Conservation (phyloP, 2,797 vertebrate genomes). For the Champsocephalus gunnari region DNA sequence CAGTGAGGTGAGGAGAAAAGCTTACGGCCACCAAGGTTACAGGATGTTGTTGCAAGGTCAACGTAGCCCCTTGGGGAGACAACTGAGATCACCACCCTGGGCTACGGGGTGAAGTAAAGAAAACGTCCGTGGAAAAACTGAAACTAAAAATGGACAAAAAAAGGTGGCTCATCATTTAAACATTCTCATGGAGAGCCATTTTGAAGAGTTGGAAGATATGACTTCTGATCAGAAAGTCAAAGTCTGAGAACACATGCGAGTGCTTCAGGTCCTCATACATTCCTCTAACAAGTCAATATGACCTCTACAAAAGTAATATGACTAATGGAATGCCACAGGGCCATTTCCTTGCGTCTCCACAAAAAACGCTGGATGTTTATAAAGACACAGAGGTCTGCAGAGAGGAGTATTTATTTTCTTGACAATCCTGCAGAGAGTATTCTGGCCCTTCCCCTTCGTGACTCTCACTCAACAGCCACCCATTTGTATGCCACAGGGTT, state of each 20-base stretch:
- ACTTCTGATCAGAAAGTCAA: slow-evolving; percentile 5
- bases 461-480: slow-evolving; percentile 85
- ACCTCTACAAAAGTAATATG: slow-evolving; percentile 61
- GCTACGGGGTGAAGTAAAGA: slow-evolving; percentile 32
- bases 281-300: slow-evolving; percentile 42
- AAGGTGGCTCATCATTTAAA: slow-evolving; percentile 6
- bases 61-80: slow-evolving; percentile 61
- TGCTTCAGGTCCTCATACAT: slow-evolving; percentile 39
- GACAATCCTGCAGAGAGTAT: slow-evolving; percentile 80
- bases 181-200: background rate
- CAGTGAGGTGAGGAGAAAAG: slow-evolving; percentile 76
- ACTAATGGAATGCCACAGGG: slow-evolving; percentile 74
- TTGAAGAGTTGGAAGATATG: background rate
- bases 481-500: slow-evolving; percentile 85
- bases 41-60: slow-evolving; percentile 78
- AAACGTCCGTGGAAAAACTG: slow-evolving; percentile 17
- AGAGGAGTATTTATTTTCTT: slow-evolving; percentile 85
- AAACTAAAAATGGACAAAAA: slow-evolving; percentile 30
- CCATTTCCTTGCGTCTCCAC: slow-evolving; percentile 76
- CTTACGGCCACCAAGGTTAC: slow-evolving; percentile 61
- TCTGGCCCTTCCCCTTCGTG: slow-evolving; percentile 77
- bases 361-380: slow-evolving; percentile 80
- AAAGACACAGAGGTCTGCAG: slow-evolving; percentile 79
- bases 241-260: slow-evolving; percentile 7
- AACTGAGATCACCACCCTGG: slow-evolving; percentile 60